Base-by-base conservation (phyloP, 1,140 invertebrate genomes). In the Oedothorax gibbosus region DNA sequence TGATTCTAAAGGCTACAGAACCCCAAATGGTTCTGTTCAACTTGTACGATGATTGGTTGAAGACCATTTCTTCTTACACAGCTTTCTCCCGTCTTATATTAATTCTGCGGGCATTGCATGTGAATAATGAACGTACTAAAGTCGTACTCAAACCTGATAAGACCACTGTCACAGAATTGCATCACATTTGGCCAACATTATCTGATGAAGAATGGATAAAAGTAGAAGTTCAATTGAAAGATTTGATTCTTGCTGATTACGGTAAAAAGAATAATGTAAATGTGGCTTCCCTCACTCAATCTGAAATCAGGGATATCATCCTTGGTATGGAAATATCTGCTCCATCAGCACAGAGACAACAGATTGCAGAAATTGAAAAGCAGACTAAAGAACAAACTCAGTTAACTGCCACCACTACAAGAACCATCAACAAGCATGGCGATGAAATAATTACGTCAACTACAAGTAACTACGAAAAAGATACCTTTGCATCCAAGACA, bases 201-300 rank as follows among this genome's bases (percentile, higher is more conserved):
- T 94, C 94, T 5, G 98, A 99, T 88, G 98, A 99, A 88, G 98
- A 99, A 91, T 99, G 99, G 99, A 99, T 99, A 87, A 99, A 99
- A 90, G 97, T 98, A 18, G 99, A 99, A 92, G 96, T 99, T 15
- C 96, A 98, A 88, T 91, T 99, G 1, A 99, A 99, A 90, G 98
- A 99, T 91, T 93, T 99, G 8, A 99, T 99, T 89, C 90, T 99
- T 18, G 98, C 98, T 57, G 99, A 99, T 91, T 99, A 99, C 89
- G 98, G 98, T 88, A 99, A 99, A 91, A 99, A 99, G 92, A 99
- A 99, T 91, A 99, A 99, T 89, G 99, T 99, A 0, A 99, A 99
- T 90, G 98, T 99, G 0, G 98, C 97, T 0, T 99, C 98, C 0
- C 91, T 99, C 12, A 99, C 98, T 0, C 98, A 99, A 89, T 99